A percentile compares a stretch with the other conserved stretches of the same genome.
phyloP scores from a whole-genome alignment of 1,140 invertebrate species.

The Telenomus remus region DNA sequence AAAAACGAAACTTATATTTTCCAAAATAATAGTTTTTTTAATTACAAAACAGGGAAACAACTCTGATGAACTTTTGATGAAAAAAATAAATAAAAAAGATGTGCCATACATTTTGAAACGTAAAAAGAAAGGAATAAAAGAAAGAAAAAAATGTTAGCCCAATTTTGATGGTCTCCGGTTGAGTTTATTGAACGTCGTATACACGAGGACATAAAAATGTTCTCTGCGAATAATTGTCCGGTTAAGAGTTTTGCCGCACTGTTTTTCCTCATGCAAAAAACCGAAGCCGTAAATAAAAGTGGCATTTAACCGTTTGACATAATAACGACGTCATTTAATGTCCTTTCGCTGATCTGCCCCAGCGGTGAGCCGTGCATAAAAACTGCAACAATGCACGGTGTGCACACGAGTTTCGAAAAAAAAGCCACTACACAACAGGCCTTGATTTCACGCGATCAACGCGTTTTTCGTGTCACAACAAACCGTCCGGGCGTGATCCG shows the following conservation, averaged over 20 bases:
- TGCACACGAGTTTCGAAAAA: too few species aligned
- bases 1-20: too few species aligned
- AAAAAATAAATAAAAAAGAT: too few species aligned
- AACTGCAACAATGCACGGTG: too few species aligned
- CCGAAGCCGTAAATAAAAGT: constrained; percentile 29
- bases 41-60: too few species aligned
- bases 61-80: too few species aligned
- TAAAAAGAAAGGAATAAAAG: too few species aligned
- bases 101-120: too few species aligned
- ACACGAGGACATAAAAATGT: constrained; percentile 29
- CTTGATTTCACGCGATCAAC: constrained; percentile 13
- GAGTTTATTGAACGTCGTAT: not conserved
- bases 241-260: constrained; percentile 8
- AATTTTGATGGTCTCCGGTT: not conserved
- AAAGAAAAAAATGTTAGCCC: too few species aligned
- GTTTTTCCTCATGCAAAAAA: not conserved
- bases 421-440: not conserved
- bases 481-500: not conserved
- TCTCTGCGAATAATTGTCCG: constrained; percentile 28
- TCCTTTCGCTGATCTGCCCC: not conserved
- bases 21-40: too few species aligned
- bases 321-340: constrained; percentile 12
- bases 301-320: constrained; percentile 13
- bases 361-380: too few species aligned
- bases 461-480: constrained; percentile 1